Evolutionary conservation across 2,888 invertebrate species (phyloP).

Genomic region (Nymphalis polychloros): DNA sequence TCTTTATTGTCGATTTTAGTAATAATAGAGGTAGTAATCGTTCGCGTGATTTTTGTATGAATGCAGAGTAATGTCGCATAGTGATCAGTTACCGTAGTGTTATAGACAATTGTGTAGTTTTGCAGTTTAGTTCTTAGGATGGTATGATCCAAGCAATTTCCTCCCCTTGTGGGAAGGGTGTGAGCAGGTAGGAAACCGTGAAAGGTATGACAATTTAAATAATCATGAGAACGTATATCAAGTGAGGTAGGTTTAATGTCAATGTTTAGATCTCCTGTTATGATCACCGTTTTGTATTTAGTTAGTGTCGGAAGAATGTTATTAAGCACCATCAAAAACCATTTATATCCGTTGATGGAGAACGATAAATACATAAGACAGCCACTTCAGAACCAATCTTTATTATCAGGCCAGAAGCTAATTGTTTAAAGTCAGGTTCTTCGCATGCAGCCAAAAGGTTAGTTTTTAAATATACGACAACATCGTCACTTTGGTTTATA

Average conservation of each 20-base stretch:
- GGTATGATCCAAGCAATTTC: slow-evolving; percentile 20
- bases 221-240: slow-evolving; percentile 7
- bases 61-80: neutral
- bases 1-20: no score
- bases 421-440: slow-evolving; percentile 5
- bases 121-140: slow-evolving; percentile 14
- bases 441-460: neutral
- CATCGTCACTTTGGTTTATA: slow-evolving; percentile 18
- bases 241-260: slow-evolving; percentile 6
- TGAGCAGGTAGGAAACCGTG: slow-evolving; percentile 13
- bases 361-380: no score
- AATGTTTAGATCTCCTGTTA: slow-evolving; percentile 19
- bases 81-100: slow-evolving; percentile 13
- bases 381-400: no score
- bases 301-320: slow-evolving; percentile 1
- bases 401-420: no score
- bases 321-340: slow-evolving; percentile 9
- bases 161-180: slow-evolving; percentile 20
- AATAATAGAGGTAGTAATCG: no score
- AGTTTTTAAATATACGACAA: slow-evolving; percentile 15
- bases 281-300: neutral
- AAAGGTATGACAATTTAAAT: slow-evolving; percentile 6
- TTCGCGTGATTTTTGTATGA: no score
- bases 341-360: neutral
- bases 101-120: neutral